Evolutionary conservation across 2,797 vertebrate species (phyloP), one percentile per base, ranked within the genome.

Genomic region (Lerista edwardsae): DNA sequence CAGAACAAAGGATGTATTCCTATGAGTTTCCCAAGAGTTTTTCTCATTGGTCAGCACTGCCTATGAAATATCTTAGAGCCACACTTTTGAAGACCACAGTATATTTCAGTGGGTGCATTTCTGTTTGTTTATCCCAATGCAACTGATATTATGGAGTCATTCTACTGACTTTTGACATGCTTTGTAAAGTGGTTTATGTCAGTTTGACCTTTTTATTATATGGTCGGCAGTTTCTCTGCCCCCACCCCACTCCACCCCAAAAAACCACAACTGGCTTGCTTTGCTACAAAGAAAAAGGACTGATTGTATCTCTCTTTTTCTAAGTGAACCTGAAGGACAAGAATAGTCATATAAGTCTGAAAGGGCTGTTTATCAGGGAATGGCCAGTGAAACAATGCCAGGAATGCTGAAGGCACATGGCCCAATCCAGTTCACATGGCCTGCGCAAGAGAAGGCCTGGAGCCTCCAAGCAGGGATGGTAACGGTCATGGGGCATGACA

Each of bases 251-350:
- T 2, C 2, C 1, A 10, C 27, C 68, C 62, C 27, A n/a, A 64
- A 64, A 14, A 34, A 1, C 34, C 15, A 34, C 71, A 19, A 51
- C 0, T 68, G 23, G 6, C n/a, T n/a, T 47, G 3, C 64, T 12
- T 31, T 80, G 34, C 77, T 62, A 57, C 73, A 78, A 87, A 83
- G 75, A 83, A 85, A 83, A 85, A 89, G 86, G 34, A 79, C 55
- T 80, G 84, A 87, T 68, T 78, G 64, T 41, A 86, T 86, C 79
- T 68, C 90, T 85, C 84, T 73, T 91, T 87, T 84, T 79, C 79
- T 71, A 51, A 79, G 73, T 84, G 91, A 91, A 91, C 65, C 14
- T 61, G 91, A 84, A 90, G 86, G 85, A 77, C 84, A 88, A 73
- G 65, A 91, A 88, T 25, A 82, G 23, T 71, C 57, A 0, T 19